Percentiles rank a stretch among this genome's conserved stretches.
These are phyloP conservation scores for Capra hircus DNA, from an alignment of 2,113 vertebrate genomes.

Conservation along the genomic window DNA sequence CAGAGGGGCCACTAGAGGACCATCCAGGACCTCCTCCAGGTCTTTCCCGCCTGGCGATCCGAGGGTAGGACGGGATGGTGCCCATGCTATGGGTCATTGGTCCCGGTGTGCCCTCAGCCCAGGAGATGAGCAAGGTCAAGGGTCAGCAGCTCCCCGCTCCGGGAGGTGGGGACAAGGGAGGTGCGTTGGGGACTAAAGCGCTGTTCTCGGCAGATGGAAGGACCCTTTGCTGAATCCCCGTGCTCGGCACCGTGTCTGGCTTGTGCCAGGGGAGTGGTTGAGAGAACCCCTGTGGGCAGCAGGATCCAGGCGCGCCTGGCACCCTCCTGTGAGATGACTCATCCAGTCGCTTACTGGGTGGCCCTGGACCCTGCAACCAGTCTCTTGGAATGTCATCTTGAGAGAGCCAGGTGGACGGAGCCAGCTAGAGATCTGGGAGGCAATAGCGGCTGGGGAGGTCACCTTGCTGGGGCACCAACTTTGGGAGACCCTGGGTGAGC, in stretches of 20 bases:
- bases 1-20: neutral
- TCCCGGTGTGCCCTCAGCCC: rapidly evolving
- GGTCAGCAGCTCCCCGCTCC: neutral
- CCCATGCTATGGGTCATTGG: too few relatives aligned
- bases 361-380: neutral
- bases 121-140: neutral
- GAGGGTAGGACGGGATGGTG: rapidly evolving
- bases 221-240: rapidly evolving
- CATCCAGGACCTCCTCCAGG: rapidly evolving
- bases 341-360: neutral
- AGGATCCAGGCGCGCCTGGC: neutral
- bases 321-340: neutral
- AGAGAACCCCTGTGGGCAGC: rapidly evolving
- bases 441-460: rapidly evolving
- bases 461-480: neutral
- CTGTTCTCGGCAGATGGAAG: neutral
- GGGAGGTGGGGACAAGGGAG: rapidly evolving
- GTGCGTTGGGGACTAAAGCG: rapidly evolving
- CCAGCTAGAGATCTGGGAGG: neutral
- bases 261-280: neutral
- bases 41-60: neutral
- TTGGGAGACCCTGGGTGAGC: neutral
- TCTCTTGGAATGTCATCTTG: neutral
- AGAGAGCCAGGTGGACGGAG: neutral
- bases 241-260: neutral